Evolutionary conservation across 2,113 vertebrate genomes (phyloP).

Genomic region (cattle (Bos taurus)): ARS-UCD2.0 NC_037330.1:6297001-6297500

Average conservation of each 20-base stretch:
- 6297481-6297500: background rate
- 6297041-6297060: background rate
- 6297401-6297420: background rate
- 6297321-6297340: background rate
- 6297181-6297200: background rate
- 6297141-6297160: background rate
- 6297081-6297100: background rate
- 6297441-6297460: rapidly evolving
- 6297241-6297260: background rate
- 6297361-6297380: background rate
- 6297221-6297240: background rate
- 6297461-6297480: background rate
- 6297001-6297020: background rate
- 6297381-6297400: rapidly evolving
- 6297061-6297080: background rate
- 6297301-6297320: background rate
- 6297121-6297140: background rate
- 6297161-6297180: background rate
- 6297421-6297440: background rate
- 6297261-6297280: background rate
- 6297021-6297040: background rate
- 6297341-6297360: background rate
- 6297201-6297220: background rate
- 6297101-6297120: background rate
- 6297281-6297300: background rate